Evolutionary conservation across 2,113 vertebrate genomes (phyloP).

Genomic region (Willisornis vidua): DNA sequence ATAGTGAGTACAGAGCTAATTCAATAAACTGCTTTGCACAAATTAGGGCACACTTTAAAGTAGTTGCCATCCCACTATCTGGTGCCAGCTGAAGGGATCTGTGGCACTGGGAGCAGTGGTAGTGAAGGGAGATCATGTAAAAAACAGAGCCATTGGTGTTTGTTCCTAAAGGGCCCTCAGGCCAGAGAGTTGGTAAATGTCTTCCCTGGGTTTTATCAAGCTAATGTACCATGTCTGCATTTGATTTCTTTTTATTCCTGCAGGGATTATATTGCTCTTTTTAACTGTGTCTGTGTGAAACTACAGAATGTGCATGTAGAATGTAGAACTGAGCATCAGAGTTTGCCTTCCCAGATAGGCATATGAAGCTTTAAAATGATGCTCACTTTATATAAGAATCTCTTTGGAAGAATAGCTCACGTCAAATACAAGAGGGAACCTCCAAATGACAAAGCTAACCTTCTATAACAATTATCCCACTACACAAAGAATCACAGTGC

Average conservation of each 20-base stretch:
- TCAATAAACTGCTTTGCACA: not conserved
- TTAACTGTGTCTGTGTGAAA: constrained; percentile 5
- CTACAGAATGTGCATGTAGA: not conserved
- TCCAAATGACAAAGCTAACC: not conserved
- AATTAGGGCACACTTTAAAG: not conserved
- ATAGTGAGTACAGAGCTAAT: not conserved
- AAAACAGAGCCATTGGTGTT: constrained; percentile 2
- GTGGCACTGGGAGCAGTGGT: not conserved
- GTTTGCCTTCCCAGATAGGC: not conserved
- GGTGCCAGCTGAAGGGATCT: not conserved
- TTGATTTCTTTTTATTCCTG: constrained; percentile 31
- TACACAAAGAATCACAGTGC: not conserved
- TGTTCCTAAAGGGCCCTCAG: constrained; percentile 15
- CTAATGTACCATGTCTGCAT: constrained; percentile 41
- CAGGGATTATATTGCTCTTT: not conserved
- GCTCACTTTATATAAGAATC: not conserved
- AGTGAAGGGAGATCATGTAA: not conserved
- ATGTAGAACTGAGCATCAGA: not conserved
- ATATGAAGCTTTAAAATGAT: not conserved
- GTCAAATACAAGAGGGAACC: not conserved
- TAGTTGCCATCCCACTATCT: not conserved
- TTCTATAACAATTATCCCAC: not conserved
- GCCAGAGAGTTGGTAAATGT: not conserved
- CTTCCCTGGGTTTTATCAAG: constrained; percentile 34
- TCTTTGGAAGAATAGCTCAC: not conserved